Percentiles rank a stretch among this genome's conserved stretches.
Conservation (phyloP, 2,888 invertebrate genomes). For the Colletes collaris region DNA sequence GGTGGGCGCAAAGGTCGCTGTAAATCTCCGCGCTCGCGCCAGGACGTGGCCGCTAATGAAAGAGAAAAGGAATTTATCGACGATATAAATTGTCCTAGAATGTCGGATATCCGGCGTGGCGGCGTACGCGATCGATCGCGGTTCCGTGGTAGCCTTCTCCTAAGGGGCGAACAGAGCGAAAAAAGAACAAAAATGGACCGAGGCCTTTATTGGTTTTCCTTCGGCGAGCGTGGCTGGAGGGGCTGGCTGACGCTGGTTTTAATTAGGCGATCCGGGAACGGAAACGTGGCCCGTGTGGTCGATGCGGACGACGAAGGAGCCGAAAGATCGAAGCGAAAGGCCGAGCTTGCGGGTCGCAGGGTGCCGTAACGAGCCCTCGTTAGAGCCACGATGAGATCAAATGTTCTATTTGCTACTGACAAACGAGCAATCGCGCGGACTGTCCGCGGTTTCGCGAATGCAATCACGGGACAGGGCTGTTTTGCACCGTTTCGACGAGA, state of each 20-base stretch:
- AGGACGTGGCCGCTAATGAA: slow-evolving; percentile 78
- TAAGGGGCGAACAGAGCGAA: neutral
- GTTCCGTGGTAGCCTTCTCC: neutral
- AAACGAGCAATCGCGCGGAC: slow-evolving; percentile 54
- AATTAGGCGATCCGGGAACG: slow-evolving; percentile 64
- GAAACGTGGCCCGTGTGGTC: slow-evolving; percentile 20
- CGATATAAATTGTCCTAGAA: slow-evolving; percentile 77
- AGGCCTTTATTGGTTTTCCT: slow-evolving; percentile 37
- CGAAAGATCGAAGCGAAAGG: slow-evolving; percentile 30
- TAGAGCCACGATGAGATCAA: slow-evolving; percentile 54
- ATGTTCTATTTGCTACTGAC: slow-evolving; percentile 54
- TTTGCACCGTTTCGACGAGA: no score
- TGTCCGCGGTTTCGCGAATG: slow-evolving; percentile 47
- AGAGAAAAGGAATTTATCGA: slow-evolving; percentile 80
- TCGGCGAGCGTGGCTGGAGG: slow-evolving; percentile 17
- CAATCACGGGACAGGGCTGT: no score
- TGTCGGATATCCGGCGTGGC: slow-evolving; percentile 56
- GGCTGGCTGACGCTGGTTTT: slow-evolving; percentile 53
- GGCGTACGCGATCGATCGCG: slow-evolving; percentile 58
- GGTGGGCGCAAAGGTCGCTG: slow-evolving; percentile 27
- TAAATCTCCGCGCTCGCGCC: slow-evolving; percentile 64
- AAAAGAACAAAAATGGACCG: slow-evolving; percentile 43
- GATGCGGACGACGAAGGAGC: slow-evolving; percentile 26
- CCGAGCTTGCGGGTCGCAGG: slow-evolving; percentile 5
- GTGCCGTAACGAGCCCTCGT: slow-evolving; percentile 64